These are phyloP conservation scores for Holotrichia oblita DNA, from an alignment of 1,140 invertebrate species.

Conservation along the genomic window DNA sequence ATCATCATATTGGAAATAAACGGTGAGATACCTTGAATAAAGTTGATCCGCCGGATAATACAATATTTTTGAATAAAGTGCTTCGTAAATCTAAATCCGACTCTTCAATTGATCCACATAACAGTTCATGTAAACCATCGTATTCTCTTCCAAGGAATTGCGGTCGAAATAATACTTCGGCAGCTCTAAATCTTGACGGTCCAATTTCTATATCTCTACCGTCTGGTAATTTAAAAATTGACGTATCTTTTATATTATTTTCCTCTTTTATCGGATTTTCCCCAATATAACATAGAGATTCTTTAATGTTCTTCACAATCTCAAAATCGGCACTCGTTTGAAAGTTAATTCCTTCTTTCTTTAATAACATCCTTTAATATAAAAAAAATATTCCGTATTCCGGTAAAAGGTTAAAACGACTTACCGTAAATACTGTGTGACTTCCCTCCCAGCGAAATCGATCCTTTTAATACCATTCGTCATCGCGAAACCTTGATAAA, in stretches of 20 bases:
- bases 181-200: slow-evolving; percentile 92
- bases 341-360: slow-evolving; percentile 97
- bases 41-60: slow-evolving; percentile 97
- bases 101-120: slow-evolving; percentile 93
- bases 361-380: slow-evolving; percentile 75
- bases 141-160: slow-evolving; percentile 98
- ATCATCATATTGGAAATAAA: neutral
- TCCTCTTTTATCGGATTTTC: slow-evolving; percentile 95
- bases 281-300: slow-evolving; percentile 92
- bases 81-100: slow-evolving; percentile 98
- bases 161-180: slow-evolving; percentile 98
- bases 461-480: slow-evolving; percentile 98
- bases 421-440: slow-evolving; percentile 91
- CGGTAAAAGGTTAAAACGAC: slow-evolving; percentile 39
- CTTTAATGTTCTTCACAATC: slow-evolving; percentile 96
- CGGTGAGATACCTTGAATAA: slow-evolving; percentile 79
- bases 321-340: slow-evolving; percentile 98
- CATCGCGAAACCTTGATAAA: slow-evolving; percentile 99
- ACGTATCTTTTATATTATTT: slow-evolving; percentile 85
- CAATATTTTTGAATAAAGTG: slow-evolving; percentile 97
- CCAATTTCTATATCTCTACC: slow-evolving; percentile 94
- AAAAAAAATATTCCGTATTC: too few species aligned
- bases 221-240: slow-evolving; percentile 92
- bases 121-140: slow-evolving; percentile 96
- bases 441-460: slow-evolving; percentile 97